Evolutionary conservation across 2,113 vertebrate species (phyloP).

Genomic region (Hyla sarda): DNA sequence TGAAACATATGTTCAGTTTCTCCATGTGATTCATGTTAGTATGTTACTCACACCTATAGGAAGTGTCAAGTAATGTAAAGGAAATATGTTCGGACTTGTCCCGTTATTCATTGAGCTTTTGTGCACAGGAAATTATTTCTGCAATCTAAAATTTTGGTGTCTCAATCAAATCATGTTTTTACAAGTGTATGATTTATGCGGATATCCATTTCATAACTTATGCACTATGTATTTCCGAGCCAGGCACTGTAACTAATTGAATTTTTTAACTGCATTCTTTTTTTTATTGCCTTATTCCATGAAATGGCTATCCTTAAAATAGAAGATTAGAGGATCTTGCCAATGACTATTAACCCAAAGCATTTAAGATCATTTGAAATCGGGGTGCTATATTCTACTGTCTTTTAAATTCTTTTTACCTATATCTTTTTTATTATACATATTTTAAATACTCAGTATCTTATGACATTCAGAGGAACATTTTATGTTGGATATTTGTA

Average conservation of each 20-base stretch:
- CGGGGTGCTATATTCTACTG: neutral
- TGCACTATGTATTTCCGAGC: neutral
- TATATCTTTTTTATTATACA: neutral
- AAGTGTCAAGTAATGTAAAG: constrained; percentile 34
- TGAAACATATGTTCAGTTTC: constrained; percentile 4
- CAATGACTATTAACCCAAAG: neutral
- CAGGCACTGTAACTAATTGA: neutral
- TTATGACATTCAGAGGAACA: neutral
- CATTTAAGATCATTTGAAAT: neutral
- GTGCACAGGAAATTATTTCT: neutral
- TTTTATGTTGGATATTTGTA: neutral
- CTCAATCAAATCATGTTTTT: neutral
- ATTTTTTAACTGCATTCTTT: neutral
- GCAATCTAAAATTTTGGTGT: neutral
- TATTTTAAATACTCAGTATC: neutral
- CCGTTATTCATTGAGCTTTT: neutral
- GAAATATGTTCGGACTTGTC: constrained; percentile 17
- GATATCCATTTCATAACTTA: neutral
- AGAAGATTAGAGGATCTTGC: neutral
- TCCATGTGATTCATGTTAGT: neutral
- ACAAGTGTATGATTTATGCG: neutral
- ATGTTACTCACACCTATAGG: constrained; percentile 1
- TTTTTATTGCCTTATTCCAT: neutral
- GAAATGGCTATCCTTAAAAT: neutral
- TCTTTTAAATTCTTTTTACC: neutral